Evolutionary conservation across 30 jellyfish, hydroid and myxozoan genomes (phyloP).

Genomic region (Aurelia sp.): DNA sequence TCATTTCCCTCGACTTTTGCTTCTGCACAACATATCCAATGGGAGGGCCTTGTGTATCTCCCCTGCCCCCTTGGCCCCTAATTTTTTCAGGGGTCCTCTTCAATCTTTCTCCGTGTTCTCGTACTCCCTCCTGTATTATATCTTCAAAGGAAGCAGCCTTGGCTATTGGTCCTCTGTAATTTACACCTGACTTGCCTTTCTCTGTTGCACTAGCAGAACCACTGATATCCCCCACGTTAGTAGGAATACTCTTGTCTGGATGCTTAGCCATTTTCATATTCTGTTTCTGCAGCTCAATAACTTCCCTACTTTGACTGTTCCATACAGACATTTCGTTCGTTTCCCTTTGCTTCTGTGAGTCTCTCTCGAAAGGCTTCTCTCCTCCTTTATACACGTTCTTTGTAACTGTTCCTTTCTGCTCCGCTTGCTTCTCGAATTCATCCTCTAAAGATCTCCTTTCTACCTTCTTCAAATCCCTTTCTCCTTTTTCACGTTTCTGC

Average conservation of each 20-base stretch:
- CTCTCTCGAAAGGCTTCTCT: not conserved
- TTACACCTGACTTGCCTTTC: not conserved
- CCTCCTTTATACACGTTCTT: not conserved
- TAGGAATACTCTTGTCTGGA: not conserved
- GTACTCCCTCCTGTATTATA: conserved; percentile 29
- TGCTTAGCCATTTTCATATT: no score
- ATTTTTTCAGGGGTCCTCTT: not conserved
- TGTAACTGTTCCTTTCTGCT: not conserved
- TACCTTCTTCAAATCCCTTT: not conserved
- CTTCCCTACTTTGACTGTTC: no score
- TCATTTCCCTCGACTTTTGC: no score
- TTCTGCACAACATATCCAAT: no score
- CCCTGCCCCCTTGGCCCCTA: not conserved
- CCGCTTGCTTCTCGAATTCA: not conserved
- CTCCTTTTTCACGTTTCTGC: not conserved
- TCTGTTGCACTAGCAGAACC: not conserved
- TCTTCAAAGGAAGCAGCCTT: conserved; percentile 13
- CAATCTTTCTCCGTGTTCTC: conserved; percentile 3
- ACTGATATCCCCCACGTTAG: not conserved
- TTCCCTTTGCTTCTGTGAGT: not conserved
- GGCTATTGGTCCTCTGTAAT: not conserved
- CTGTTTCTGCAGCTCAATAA: no score
- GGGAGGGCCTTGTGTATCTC: not conserved
- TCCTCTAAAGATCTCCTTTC: not conserved
- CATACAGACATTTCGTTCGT: not conserved